Percentiles rank a stretch among this genome's conserved stretches.
phyloP scores from a whole-genome alignment of 2,888 invertebrate species.

The Venustoraphidia nigricollis region DNA sequence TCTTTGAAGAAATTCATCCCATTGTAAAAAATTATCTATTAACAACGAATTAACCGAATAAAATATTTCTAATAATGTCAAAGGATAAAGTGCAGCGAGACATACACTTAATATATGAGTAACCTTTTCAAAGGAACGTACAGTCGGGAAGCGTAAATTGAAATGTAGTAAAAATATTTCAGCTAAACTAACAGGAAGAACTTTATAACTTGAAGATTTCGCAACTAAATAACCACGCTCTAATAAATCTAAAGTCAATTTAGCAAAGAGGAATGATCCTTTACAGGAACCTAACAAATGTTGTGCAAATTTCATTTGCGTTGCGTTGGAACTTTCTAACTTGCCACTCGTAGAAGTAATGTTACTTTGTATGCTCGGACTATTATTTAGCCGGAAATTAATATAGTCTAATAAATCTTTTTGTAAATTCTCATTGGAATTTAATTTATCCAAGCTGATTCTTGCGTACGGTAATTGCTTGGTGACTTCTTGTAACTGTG shows the following conservation, averaged over 20 bases:
- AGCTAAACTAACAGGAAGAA: slow-evolving; percentile 71
- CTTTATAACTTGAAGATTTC: slow-evolving; percentile 88
- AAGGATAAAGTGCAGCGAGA: slow-evolving; percentile 77
- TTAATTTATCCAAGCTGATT: slow-evolving; percentile 54
- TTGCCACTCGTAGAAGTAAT: slow-evolving; percentile 53
- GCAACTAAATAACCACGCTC: slow-evolving; percentile 84
- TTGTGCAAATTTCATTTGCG: slow-evolving; percentile 66
- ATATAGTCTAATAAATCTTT: slow-evolving; percentile 82
- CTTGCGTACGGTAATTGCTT: slow-evolving; percentile 70
- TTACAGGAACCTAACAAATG: slow-evolving; percentile 70
- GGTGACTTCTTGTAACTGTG: slow-evolving; percentile 66
- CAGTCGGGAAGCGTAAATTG: slow-evolving; percentile 81
- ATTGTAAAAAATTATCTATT: slow-evolving; percentile 62
- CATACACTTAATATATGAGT: slow-evolving; percentile 80
- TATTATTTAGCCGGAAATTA: slow-evolving; percentile 63
- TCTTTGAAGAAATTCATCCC: slow-evolving; percentile 82
- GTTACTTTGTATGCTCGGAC: slow-evolving; percentile 72
- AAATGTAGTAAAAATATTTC: slow-evolving; percentile 86
- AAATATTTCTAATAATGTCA: slow-evolving; percentile 81
- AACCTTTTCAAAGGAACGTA: slow-evolving; percentile 79
- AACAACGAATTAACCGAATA: slow-evolving; percentile 82
- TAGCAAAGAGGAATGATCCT: slow-evolving; percentile 85
- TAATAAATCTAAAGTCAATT: slow-evolving; percentile 80
- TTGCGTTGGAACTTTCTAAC: slow-evolving; percentile 44
- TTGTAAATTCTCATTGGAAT: slow-evolving; percentile 55